These are phyloP conservation scores for Diarsia mendica DNA, from an alignment of 2,888 invertebrate species.

Conservation along the genomic window DNA sequence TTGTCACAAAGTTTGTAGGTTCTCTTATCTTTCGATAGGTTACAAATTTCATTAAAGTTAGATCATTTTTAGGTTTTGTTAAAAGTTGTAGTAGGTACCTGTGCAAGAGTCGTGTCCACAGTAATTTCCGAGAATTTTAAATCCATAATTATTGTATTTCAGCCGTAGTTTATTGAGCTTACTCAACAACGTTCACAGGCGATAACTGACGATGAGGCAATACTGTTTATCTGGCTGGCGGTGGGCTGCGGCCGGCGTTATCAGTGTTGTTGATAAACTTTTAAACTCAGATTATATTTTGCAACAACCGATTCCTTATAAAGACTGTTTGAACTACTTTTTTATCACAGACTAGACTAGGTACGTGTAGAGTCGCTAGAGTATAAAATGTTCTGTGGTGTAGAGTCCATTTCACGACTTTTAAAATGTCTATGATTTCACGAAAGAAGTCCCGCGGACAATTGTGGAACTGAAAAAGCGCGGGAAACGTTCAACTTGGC, in stretches of 20 bases:
- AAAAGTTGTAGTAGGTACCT: slow-evolving; percentile 35
- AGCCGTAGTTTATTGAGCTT: neutral
- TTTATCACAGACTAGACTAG: too few relatives aligned
- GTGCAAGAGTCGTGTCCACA: slow-evolving; percentile 55
- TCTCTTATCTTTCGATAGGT: neutral
- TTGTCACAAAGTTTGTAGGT: too few relatives aligned
- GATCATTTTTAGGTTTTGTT: neutral
- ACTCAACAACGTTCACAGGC: neutral
- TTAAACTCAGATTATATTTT: neutral
- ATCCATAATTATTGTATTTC: slow-evolving; percentile 40
- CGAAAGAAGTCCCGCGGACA: too few relatives aligned
- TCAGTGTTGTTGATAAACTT: slow-evolving; percentile 32
- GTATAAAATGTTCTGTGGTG: too few relatives aligned
- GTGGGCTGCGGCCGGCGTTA: slow-evolving; percentile 4
- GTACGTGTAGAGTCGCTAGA: too few relatives aligned
- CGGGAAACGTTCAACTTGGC: too few relatives aligned
- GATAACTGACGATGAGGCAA: neutral
- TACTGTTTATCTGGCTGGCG: neutral
- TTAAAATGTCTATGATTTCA: too few relatives aligned
- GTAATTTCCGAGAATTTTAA: slow-evolving; percentile 56
- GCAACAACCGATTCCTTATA: neutral
- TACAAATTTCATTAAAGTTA: neutral
- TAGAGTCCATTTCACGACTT: too few relatives aligned
- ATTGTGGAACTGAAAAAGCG: too few relatives aligned
- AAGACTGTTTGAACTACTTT: too few relatives aligned